A percentile compares a stretch with the other conserved stretches of the same genome.
These are phyloP conservation scores for Camponotus vicinus DNA, from an alignment of 1,140 invertebrate genomes.

Conservation along the genomic window DNA sequence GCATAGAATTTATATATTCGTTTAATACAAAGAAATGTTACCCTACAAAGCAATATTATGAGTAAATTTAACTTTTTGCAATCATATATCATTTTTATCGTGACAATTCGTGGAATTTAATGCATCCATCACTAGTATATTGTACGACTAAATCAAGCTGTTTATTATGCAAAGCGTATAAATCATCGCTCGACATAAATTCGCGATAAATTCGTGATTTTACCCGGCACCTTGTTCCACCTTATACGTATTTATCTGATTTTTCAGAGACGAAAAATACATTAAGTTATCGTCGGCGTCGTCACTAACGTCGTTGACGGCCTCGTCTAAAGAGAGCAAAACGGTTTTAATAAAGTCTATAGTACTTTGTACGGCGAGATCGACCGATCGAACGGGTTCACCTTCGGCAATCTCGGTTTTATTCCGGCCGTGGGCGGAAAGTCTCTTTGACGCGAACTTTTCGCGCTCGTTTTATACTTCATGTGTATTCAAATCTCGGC, in stretches of 20 bases:
- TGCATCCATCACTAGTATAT: slow-evolving; percentile 50
- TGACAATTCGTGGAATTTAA: slow-evolving; percentile 52
- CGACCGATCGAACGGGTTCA: slow-evolving; percentile 56
- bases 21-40: slow-evolving; percentile 25
- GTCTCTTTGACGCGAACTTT: slow-evolving; percentile 68
- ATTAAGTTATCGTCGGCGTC: slow-evolving; percentile 26
- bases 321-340: slow-evolving; percentile 58
- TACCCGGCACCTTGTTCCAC: slow-evolving; percentile 16
- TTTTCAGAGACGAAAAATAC: slow-evolving; percentile 50
- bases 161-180: slow-evolving; percentile 62
- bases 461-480: slow-evolving; percentile 68
- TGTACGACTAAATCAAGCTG: slow-evolving; percentile 49
- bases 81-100: slow-evolving; percentile 58
- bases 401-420: slow-evolving; percentile 67
- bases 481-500: slow-evolving; percentile 71
- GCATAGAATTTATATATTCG: slow-evolving; percentile 20
- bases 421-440: slow-evolving; percentile 59
- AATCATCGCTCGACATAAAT: slow-evolving; percentile 64
- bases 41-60: not conserved
- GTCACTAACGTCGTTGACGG: not conserved
- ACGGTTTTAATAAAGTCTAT: slow-evolving; percentile 72
- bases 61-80: slow-evolving; percentile 44
- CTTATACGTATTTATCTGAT: slow-evolving; percentile 50
- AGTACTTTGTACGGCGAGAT: slow-evolving; percentile 62
- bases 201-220: slow-evolving; percentile 59